Percentiles rank a stretch among this genome's conserved stretches.
These are phyloP conservation scores for Conomelus anceps DNA, from an alignment of 2,888 invertebrate genomes.

Conservation along the genomic window DNA sequence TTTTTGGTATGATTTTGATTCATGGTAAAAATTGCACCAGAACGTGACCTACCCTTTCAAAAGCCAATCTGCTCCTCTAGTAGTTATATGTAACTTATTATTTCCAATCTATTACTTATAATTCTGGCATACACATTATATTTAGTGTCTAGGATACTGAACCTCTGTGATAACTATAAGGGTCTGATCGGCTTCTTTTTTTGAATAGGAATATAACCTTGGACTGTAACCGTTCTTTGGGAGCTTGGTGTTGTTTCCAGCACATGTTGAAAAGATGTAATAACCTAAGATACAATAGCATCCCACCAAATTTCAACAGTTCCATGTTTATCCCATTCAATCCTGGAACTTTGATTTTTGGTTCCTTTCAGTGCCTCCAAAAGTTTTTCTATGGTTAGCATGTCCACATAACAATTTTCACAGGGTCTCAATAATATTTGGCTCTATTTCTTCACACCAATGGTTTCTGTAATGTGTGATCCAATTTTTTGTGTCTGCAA, in stretches of 20 bases:
- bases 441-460: background rate
- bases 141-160: background rate
- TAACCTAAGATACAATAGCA: background rate
- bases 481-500: background rate
- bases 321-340: too few relatives aligned
- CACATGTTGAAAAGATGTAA: too few relatives aligned
- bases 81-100: background rate
- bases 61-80: background rate
- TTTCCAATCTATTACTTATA: background rate
- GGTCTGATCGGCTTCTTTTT: background rate
- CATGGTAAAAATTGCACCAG: background rate
- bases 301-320: background rate
- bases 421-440: background rate
- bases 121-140: background rate
- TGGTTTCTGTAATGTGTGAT: background rate
- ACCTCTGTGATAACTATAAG: background rate
- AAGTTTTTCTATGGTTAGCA: background rate
- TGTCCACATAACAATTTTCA: background rate
- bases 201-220: background rate
- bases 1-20: background rate
- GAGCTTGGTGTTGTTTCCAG: too few relatives aligned
- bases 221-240: background rate
- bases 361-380: background rate
- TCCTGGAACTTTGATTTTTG: background rate
- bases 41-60: background rate